Evolutionary conservation across 2,113 vertebrate genomes (phyloP), one percentile per base, ranked within the genome.

Genomic region (western clawed frog (Xenopus tropicalis)): DNA sequence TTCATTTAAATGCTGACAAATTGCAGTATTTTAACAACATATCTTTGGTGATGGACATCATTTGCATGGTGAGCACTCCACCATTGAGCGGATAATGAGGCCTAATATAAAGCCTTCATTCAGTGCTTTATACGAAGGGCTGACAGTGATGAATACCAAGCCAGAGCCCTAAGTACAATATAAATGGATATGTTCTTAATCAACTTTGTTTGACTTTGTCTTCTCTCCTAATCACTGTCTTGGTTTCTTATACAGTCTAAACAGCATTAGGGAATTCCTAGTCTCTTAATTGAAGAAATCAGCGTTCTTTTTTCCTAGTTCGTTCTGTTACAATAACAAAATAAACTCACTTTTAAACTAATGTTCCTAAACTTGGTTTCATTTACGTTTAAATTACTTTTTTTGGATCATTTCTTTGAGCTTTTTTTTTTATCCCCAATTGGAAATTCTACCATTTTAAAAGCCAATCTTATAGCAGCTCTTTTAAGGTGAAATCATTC

Each of bases 1-100:
- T 91, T 91, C 88, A 88, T 88, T 87, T 90, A 89, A 93, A 91
- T 89, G 85, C 88, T 91, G 90, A 93, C 91, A 92, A 93, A 93
- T 93, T 93, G 90, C 85, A 83, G 86, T 80, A 86, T 92, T 92
- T 91, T 88, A 88, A 84, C 85, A 86, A 85, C 82, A 81, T 90
- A 88, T 92, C 87, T 87, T 77, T 82, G 78, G 82, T 80, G 78
- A 78, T 85, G 79, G 80, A 79, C 82, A 82, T 89, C 80, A 91
- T 88, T 90, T 87, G 90, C 88, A 83, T 69, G 88, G 68, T 62
- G 78, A 86, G 80, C 83, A 84, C 84, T 79, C 88, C 87, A 85
- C 90, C 88, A 89, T 81, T 86, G 86, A 89, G 84, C 80, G 80
- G 86, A 90, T 91, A 93, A 93, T 91, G 86, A 89, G 85, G 80